A percentile compares a stretch with the other conserved stretches of the same genome.
phyloP scores from a whole-genome alignment of 2,113 vertebrate species.

The Periophthalmus modestus region DNA sequence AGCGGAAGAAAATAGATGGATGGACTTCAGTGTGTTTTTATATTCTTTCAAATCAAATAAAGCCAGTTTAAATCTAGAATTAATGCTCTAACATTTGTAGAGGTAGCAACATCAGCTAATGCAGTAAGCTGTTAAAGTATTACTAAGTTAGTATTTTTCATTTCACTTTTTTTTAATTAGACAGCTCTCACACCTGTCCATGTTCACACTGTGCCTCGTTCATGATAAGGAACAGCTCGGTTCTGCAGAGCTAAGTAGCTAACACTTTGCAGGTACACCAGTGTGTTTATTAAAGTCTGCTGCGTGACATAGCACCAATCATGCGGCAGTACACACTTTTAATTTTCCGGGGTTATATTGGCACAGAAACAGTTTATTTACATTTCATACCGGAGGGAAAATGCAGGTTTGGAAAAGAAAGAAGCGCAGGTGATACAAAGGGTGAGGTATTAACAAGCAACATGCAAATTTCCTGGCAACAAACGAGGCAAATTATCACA shows the following conservation, averaged over 20 bases:
- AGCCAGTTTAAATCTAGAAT: too few species aligned
- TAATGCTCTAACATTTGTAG: too few species aligned
- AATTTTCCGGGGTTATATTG: neutral
- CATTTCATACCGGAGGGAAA: neutral
- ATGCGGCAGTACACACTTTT: neutral
- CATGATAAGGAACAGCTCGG: neutral
- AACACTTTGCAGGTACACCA: conserved; percentile 1
- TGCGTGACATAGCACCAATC: neutral
- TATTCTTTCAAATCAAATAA: too few species aligned
- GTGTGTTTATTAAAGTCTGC: neutral
- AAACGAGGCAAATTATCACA: too few species aligned
- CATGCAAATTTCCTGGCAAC: too few species aligned
- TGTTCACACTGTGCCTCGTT: neutral
- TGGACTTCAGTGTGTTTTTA: too few species aligned
- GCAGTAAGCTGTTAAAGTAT: neutral
- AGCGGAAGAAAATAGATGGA: too few species aligned
- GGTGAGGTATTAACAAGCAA: too few species aligned
- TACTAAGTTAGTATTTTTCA: neutral
- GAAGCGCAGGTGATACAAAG: too few species aligned
- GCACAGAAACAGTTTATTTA: neutral
- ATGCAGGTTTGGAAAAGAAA: too few species aligned
- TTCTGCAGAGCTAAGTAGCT: neutral
- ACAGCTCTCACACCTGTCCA: neutral
- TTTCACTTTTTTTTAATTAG: neutral
- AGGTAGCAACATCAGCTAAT: neutral